phyloP scores from a whole-genome alignment of 2,113 vertebrate genomes.

The Notothenia coriiceps region DNA sequence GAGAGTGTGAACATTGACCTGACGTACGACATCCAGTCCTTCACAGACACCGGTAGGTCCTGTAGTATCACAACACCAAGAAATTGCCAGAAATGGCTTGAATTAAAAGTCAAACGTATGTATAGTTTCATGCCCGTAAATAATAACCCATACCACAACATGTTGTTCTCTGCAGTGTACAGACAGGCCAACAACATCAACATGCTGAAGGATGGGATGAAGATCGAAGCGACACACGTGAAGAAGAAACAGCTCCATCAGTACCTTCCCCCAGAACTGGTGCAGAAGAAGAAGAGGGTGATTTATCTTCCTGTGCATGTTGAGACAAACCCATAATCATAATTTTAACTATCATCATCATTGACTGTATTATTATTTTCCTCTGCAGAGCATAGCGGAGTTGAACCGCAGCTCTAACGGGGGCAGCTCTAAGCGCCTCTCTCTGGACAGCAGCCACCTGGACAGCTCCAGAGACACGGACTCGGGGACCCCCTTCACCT shows the following conservation, averaged over 20 bases:
- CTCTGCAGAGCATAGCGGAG: conserved; percentile 87
- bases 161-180: conserved; percentile 87
- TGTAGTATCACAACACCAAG: background rate
- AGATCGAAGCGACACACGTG: conserved; percentile 95
- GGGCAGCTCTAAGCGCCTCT: conserved; percentile 86
- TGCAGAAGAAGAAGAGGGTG: conserved; percentile 97
- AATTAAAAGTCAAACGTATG: too few species aligned
- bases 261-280: conserved; percentile 92
- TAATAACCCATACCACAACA: background rate
- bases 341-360: background rate
- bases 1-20: conserved; percentile 95
- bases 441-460: conserved; percentile 87
- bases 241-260: conserved; percentile 95
- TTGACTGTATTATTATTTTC: background rate
- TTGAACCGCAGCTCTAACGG: conserved; percentile 85
- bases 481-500: conserved; percentile 86
- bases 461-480: conserved; percentile 90
- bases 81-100: background rate
- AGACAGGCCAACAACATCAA: conserved; percentile 96
- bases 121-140: background rate
- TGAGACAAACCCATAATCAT: background rate
- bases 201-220: conserved; percentile 96
- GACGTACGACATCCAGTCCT: conserved; percentile 95
- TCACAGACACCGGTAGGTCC: conserved; percentile 92
- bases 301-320: background rate